Base-by-base conservation (phyloP, 2,888 invertebrate genomes). In the Pandemis cinnamomeana region DNA sequence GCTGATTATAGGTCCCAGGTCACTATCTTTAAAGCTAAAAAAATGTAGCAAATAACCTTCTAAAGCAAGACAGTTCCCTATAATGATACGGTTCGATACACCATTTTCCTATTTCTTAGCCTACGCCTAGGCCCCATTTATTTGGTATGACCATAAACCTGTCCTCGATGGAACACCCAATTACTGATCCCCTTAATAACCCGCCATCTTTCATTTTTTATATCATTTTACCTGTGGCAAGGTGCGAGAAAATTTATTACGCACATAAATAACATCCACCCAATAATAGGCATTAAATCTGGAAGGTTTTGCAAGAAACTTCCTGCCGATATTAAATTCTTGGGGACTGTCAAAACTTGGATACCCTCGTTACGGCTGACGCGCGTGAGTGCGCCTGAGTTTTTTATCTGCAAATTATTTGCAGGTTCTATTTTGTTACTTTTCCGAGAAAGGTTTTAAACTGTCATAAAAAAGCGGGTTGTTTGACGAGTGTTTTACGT, bases 201-300 rank as follows among this genome's bases (percentile, higher is more conserved):
- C 67, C 36, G 70, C 71, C 71, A 68, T 68, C 70, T 74, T 64
- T 80, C 80, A 80, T 81, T 85, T 83, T 83, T 82, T 80, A 79
- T 76, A 71, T 71, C 81, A 79, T 80, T 82, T 79, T 80, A 79
- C 76, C 75, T 78, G 72, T 78, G 79, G 79, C 75, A 81, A 81
- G 80, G 80, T 79, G 80, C 77, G 78, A 62, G 27, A 77, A 80
- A 84, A 86, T 87, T 86, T 89, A 89, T 85, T 80, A 78, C 79
- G 75, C 72, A 77, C 82, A 82, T 89, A 89, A 89, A 89, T 90
- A 88, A 85, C 82, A 76, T 78, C 72, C 77, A 83, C 81, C 87
- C 86, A 88, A 89, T 89, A 89, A 89, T 84, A 85, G 82, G 81
- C 80, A 83, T 85, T 85, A 87, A 85, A 86, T 83, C 85, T 85